Base-by-base conservation (phyloP, 2,797 vertebrate genomes). In the Gymnopithys bicolor region DNA sequence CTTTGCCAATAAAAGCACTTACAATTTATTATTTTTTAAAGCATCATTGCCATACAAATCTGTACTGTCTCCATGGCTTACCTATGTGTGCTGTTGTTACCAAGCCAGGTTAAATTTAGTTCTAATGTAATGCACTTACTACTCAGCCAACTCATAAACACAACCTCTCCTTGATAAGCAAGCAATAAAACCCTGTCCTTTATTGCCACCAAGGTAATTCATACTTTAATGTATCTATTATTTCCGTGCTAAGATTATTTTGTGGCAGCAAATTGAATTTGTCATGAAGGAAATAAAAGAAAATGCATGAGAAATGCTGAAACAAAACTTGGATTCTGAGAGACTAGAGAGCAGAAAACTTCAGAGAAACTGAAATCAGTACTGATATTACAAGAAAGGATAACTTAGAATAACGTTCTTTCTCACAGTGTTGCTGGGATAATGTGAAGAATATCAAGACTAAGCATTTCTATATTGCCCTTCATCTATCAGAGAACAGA, bases 111-210 rank as follows among this genome's bases (percentile, higher is more conserved):
- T 95, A 91, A 95, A 94, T 93, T 94, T 80, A 94, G 87, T 88
- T 94, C 67, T 94, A 93, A 79, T 35, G 59, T 80, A 97, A 97
- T n/a, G 79, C 76, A 92, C 70, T 92, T 81, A 75, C 86, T 95
- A 90, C 63, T 85, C 89, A 35, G 90, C 0, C 10, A 97, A 96
- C 88, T 89, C 96, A 94, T 96, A 93, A 98, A 97, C 94, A 97
- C 89, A 96, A 95, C 79, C 79, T 48, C 71, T 92, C 69, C 80
- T 84, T 91, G 96, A 97, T 97, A 97, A 97, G 93, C 78, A 93
- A 93, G 92, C 89, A 97, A 97, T 97, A 97, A 97, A 97, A 95
- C 25, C 37, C 60, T 71, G 86, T 87, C 49, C 83, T 95, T 97
- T 97, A 97, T 87, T 97, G 94, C 92, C 73, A 92, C 78, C 77